phyloP scores from a whole-genome alignment of 2,113 vertebrate species.

The Sander vitreus region DNA sequence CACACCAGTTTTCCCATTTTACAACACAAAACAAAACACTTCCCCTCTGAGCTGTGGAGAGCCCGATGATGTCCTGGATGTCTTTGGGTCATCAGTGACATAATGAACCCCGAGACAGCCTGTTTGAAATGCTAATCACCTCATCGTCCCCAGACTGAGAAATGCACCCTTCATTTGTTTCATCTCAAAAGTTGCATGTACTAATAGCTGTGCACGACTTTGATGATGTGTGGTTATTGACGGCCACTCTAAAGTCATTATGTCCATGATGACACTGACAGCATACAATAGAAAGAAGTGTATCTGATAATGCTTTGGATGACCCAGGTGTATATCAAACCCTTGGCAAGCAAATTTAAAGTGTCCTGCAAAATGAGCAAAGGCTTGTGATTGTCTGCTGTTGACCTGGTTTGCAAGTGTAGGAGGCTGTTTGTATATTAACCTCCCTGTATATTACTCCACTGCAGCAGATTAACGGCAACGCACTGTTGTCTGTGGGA shows the following conservation, averaged over 20 bases:
- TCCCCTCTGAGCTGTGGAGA: conserved; percentile 1
- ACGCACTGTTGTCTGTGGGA: conserved; percentile 46
- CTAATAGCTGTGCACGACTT: conserved; percentile 29
- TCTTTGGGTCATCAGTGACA: conserved; percentile 17
- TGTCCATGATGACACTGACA: conserved; percentile 19
- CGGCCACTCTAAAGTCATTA: conserved; percentile 36
- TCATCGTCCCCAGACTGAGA: conserved; percentile 26
- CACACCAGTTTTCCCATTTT: neutral
- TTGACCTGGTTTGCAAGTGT: conserved; percentile 3
- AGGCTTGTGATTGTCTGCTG: neutral
- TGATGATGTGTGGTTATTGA: conserved; percentile 39
- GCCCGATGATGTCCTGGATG: neutral
- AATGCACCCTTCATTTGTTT: conserved; percentile 2
- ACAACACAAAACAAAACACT: neutral
- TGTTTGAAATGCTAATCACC: conserved; percentile 68
- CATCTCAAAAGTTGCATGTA: conserved; percentile 17
- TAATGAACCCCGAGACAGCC: conserved; percentile 13
- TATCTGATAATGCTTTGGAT: neutral
- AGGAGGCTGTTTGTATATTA: conserved; percentile 15
- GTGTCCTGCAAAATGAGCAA: neutral
- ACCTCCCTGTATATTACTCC: conserved; percentile 18
- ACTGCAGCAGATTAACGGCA: conserved; percentile 17
- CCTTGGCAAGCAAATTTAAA: neutral
- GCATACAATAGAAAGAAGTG: neutral
- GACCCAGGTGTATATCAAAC: neutral